Evolutionary conservation across 2,888 invertebrate species (phyloP).

Genomic region (Palloptera scutellata): DNA sequence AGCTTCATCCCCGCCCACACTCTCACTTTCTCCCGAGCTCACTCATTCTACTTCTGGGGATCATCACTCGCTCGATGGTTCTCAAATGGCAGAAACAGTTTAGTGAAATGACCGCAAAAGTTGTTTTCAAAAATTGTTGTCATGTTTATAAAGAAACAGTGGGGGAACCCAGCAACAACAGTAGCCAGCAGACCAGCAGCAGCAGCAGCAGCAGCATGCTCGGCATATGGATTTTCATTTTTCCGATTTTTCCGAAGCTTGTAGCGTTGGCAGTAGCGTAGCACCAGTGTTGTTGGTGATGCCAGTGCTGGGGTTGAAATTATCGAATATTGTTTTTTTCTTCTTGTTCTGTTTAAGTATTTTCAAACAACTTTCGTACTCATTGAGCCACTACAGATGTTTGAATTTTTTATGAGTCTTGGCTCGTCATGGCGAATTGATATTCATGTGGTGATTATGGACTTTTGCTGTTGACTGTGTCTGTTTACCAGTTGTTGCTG

Average conservation of each 20-base stretch:
- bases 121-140: conserved; percentile 8
- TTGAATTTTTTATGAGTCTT: conserved; percentile 53
- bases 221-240: too few species aligned
- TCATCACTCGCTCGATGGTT: not conserved
- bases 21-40: too few species aligned
- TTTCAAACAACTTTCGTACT: too few species aligned
- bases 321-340: too few species aligned
- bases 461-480: conserved; percentile 12
- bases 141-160: not conserved
- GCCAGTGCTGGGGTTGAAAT: too few species aligned
- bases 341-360: too few species aligned
- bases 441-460: conserved; percentile 46
- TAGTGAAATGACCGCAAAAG: conserved; percentile 15
- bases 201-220: not conserved
- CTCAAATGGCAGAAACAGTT: conserved; percentile 9
- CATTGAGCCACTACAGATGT: not conserved
- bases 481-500: too few species aligned
- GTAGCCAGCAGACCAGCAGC: not conserved
- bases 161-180: not conserved
- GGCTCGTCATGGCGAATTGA: conserved; percentile 49
- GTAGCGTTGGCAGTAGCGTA: not conserved
- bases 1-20: too few species aligned
- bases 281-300: not conserved
- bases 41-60: too few species aligned
- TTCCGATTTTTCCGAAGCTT: not conserved